Conservation (phyloP, 2,797 vertebrate genomes). For the Lepus townsendii region DNA sequence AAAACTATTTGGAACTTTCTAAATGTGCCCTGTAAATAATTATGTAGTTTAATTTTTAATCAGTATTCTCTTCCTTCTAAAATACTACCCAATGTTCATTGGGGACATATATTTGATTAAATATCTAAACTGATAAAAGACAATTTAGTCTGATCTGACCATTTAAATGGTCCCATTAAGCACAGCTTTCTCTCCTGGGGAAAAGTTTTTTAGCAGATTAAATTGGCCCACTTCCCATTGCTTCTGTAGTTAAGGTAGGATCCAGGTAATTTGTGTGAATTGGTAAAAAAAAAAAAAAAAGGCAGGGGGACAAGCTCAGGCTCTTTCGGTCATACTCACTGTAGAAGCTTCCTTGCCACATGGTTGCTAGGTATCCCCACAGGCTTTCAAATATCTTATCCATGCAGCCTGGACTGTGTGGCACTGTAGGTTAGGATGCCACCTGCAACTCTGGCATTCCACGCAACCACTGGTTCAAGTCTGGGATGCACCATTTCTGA, state of each 20-base stretch:
- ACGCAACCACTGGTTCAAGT: too few species aligned
- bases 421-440: too few species aligned
- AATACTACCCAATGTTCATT: background rate
- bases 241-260: background rate
- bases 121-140: slow-evolving; percentile 14
- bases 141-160: background rate
- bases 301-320: background rate
- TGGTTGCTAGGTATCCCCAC: background rate
- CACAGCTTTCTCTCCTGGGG: background rate
- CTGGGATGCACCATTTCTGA: too few species aligned
- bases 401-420: background rate
- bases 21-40: background rate
- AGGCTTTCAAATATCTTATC: background rate
- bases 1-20: background rate
- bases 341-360: background rate
- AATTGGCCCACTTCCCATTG: background rate
- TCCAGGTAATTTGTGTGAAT: background rate
- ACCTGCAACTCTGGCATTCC: too few species aligned
- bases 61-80: background rate
- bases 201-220: background rate
- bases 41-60: slow-evolving; percentile 19
- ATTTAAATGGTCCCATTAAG: background rate
- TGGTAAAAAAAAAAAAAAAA: background rate
- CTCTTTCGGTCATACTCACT: background rate
- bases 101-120: background rate